Percentiles rank a stretch among this genome's conserved stretches.
phyloP scores from a whole-genome alignment of 2,797 vertebrate genomes.

The Petrocephalus schoutedeni region DNA sequence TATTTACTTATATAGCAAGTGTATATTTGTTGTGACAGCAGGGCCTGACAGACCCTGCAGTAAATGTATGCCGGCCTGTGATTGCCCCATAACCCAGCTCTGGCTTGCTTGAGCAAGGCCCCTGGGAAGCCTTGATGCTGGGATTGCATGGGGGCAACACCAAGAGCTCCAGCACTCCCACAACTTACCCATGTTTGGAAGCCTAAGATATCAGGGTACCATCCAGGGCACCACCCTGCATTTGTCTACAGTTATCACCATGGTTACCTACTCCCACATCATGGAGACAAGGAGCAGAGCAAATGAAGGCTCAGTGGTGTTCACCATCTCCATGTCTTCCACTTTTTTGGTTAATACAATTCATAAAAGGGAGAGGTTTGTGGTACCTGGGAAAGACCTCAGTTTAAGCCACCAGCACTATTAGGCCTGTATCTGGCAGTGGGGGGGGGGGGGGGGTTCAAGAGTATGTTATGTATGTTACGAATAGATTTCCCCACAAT shows the following conservation, averaged over 20 bases:
- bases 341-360: constrained; percentile 31
- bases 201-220: not conserved
- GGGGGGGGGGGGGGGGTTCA: not conserved
- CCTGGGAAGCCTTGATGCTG: not conserved
- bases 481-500: not conserved
- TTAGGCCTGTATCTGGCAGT: constrained; percentile 28
- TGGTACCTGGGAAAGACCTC: constrained; percentile 36
- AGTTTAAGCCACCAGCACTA: constrained; percentile 38
- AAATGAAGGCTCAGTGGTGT: not conserved
- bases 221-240: not conserved
- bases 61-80: not conserved
- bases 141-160: too few relatives aligned
- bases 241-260: not conserved
- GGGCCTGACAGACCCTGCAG: not conserved
- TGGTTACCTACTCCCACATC: not conserved
- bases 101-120: not conserved
- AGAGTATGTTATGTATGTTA: not conserved
- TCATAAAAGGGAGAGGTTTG: constrained; percentile 31
- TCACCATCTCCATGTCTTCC: not conserved
- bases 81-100: not conserved
- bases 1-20: not conserved
- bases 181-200: not conserved
- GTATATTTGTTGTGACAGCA: not conserved
- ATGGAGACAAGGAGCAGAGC: not conserved
- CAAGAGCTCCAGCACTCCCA: not conserved